Base-by-base conservation (phyloP, 1,140 invertebrate genomes). In the Drosophila pseudoananassae region DNA sequence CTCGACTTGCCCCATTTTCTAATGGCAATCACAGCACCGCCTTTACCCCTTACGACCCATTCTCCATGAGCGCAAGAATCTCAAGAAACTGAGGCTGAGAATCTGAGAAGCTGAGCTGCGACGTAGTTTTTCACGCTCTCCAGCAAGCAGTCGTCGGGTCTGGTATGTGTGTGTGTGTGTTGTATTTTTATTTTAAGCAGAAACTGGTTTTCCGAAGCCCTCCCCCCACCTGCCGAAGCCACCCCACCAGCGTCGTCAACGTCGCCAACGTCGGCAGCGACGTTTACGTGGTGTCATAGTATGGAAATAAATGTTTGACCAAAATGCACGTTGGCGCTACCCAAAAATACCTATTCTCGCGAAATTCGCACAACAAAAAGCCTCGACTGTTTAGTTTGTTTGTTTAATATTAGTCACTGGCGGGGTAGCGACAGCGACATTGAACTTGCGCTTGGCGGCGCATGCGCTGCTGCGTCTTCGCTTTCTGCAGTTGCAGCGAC, bases 81-180 rank as follows among this genome's bases (percentile, higher is more conserved):
- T 51, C 53, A 60, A 25, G 43, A 8, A 7, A 3, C 17, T 9
- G 43, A 45, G 7, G 15, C 43, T 45, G 17, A 43, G 40, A 43
- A 43, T 4, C 43, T 46, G 20, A 43, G 43, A 43, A 15, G 15
- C 40, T 43, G 15, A 43, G 40, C 53, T 50, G 59, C 60, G 69
- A 71, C 75, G 82, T 78, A 76, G 83, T 85, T 85, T 85, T 85
- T 87, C 78, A 85, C 83, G 83, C 83, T 88, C 83, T 82, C 78
- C 75, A 74, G 46, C 29, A 55, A 17, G 40, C 40, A 69, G 49
- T 25, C 60, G 50, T 49, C 65, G 25, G 47, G 61, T 38, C 59
- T 45, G 47, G 38, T 45, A 31, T 72, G 51, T 63, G 56, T 74
- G 47, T 74, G 50, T 70, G 51, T 64, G 8, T 70, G 17, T 54